Evolutionary conservation across 2,888 invertebrate genomes (phyloP).

Genomic region (Uloborus plumipes): DNA sequence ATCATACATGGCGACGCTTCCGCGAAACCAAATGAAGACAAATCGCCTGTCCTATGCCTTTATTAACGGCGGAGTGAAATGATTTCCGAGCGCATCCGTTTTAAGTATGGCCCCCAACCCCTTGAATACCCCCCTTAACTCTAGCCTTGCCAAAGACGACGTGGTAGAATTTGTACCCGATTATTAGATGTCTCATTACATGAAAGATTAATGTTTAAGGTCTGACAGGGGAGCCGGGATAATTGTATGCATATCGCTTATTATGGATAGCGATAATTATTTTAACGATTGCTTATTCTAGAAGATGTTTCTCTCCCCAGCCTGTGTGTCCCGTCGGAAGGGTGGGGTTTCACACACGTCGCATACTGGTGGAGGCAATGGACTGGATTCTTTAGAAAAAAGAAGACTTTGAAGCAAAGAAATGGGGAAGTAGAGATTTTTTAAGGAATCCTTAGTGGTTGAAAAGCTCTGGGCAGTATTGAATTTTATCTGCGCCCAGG

Average conservation of each 20-base stretch:
- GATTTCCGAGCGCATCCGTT: conserved; percentile 55
- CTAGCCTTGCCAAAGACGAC: conserved; percentile 29
- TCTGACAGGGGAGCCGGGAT: conserved; percentile 56
- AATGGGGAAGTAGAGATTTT: background rate
- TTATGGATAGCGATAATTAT: conserved; percentile 63
- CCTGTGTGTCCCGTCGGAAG: no score
- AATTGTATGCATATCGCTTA: conserved; percentile 63
- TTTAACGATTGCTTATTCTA: conserved; percentile 61
- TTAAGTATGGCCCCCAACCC: conserved; percentile 23
- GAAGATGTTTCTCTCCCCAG: conserved; percentile 5
- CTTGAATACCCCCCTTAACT: background rate
- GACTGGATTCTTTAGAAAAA: no score
- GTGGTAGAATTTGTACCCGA: conserved; percentile 57
- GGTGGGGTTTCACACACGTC: no score
- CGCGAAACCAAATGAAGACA: conserved; percentile 47
- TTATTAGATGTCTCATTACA: conserved; percentile 63
- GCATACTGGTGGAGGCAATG: no score
- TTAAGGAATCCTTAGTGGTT: background rate
- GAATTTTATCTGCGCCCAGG: no score
- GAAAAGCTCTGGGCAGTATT: conserved; percentile 4
- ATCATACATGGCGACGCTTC: background rate
- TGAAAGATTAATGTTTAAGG: conserved; percentile 58
- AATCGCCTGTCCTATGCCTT: conserved; percentile 49
- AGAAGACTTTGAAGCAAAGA: conserved; percentile 2
- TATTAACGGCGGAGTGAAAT: conserved; percentile 57